Conservation (phyloP, 2,888 invertebrate genomes). For the Steromphala cineraria region DNA sequence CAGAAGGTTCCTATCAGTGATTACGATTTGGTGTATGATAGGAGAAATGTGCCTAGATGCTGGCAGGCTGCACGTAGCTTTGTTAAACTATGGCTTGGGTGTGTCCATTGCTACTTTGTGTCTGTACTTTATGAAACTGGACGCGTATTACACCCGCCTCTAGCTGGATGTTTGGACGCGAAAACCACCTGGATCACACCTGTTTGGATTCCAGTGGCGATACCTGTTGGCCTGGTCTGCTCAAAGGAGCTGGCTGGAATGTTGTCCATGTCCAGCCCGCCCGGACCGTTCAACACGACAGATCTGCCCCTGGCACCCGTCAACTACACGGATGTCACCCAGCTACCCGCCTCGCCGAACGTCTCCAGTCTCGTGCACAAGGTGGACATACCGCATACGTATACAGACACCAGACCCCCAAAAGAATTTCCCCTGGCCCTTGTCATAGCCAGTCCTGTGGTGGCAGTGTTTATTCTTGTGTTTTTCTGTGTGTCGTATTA, state of each 20-base stretch:
- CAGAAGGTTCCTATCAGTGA: no score
- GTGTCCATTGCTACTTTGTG: not conserved
- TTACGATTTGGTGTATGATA: no score
- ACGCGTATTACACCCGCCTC: not conserved
- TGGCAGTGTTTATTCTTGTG: constrained; percentile 62
- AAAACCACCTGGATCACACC: not conserved
- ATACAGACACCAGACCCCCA: constrained; percentile 22
- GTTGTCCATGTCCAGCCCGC: not conserved
- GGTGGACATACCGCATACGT: not conserved
- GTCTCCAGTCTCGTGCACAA: constrained; percentile 8
- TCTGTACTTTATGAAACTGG: not conserved
- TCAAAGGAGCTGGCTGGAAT: not conserved
- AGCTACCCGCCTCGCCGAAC: not conserved
- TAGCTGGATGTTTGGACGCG: constrained; percentile 9
- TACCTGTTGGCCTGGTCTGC: not conserved
- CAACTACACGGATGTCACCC: constrained; percentile 11
- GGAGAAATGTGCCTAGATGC: no score
- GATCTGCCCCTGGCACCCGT: not conserved
- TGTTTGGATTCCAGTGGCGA: not conserved
- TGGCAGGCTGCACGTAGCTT: no score
- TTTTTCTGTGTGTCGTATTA: constrained; percentile 65
- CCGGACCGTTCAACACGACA: not conserved
- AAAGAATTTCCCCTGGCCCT: constrained; percentile 58
- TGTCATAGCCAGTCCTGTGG: constrained; percentile 63
- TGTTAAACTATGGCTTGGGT: not conserved